Base-by-base conservation (phyloP, 2,113 vertebrate species). In the Alectura lathami region DNA sequence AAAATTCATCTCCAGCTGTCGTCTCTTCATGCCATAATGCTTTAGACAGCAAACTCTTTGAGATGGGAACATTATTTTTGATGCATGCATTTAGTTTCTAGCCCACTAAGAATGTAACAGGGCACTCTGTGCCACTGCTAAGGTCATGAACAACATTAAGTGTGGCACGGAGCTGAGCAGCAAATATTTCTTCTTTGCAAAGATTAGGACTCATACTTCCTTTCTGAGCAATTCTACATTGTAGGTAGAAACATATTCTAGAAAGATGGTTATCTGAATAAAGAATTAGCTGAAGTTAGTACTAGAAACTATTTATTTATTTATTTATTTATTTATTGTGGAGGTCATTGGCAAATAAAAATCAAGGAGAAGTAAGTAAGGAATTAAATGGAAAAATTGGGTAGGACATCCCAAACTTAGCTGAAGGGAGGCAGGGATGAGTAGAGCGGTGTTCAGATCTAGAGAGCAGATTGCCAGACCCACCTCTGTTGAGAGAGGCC, bases 21-120 rank as follows among this genome's bases (percentile, higher is more conserved):
- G 54, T 7, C 87, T 95, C 92, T 34, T 93, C 26, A 13, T 59
- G 14, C 45, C 10, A 5, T 74, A 73, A 70, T 68, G 24, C 47
- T 72, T 78, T 75, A 88, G 85, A 72, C 57, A 81, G 60, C 48
- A 83, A 26, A 91, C 88, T 93, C 79, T 54, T 93, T 36, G 40
- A 77, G 68, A 69, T 8, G 36, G 23, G 63, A 23, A 73, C 23
- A 34, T 64, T 78, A 75, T 78, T 94, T 94, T 77, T 86, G 18
- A 80, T 62, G 38, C 16, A 51, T 47, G 32, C 34, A 40, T 88
- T 89, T 91, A 80, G 45, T 70, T 89, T 82, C 67, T 85, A 73
- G 57, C 42, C 50, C 59, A 36, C 26, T 20, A 59, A 69, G 60
- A 87, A 74, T 54, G 21, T 83, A 67, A 91, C 32, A 70, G 69